Percentiles rank a stretch among this genome's conserved stretches.
Conservation (phyloP, 2,797 vertebrate species). For the Danio jaintianensis region DNA sequence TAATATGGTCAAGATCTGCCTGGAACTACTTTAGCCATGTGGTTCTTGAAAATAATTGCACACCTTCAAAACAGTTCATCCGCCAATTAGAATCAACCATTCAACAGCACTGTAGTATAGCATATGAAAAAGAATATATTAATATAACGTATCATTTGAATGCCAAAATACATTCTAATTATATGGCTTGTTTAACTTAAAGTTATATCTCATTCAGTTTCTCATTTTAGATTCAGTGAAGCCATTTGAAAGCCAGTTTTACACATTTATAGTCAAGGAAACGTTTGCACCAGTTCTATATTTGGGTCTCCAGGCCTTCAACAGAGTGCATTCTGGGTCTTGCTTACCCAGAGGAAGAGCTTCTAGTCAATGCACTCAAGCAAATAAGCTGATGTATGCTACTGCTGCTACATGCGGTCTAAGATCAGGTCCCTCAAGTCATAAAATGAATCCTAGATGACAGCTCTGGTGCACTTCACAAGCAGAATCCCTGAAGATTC, state of each 20-base stretch:
- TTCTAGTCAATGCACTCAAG: slow-evolving; percentile 25
- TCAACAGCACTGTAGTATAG: too few relatives aligned
- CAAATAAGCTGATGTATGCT: slow-evolving; percentile 7
- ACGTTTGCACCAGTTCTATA: background rate
- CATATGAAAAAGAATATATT: too few relatives aligned
- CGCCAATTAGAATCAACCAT: too few relatives aligned
- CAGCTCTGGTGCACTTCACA: slow-evolving; percentile 1
- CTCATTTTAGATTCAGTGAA: background rate
- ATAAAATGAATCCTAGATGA: slow-evolving; percentile 16
- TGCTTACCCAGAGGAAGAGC: background rate
- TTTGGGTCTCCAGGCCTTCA: background rate
- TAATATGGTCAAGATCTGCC: too few relatives aligned
- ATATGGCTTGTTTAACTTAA: background rate
- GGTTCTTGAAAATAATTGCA: too few relatives aligned
- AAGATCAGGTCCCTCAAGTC: slow-evolving; percentile 13
- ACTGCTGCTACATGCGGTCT: background rate
- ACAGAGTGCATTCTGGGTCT: slow-evolving; percentile 31
- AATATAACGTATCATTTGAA: background rate
- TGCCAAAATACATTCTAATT: background rate
- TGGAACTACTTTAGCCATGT: too few relatives aligned
- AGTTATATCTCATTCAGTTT: background rate
- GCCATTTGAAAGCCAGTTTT: background rate
- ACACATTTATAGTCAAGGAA: background rate
- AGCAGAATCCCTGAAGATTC: slow-evolving; percentile 3
- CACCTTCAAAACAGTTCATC: too few relatives aligned